Base-by-base conservation (phyloP, 1,140 invertebrate species). In the Meteorus sp. region DNA sequence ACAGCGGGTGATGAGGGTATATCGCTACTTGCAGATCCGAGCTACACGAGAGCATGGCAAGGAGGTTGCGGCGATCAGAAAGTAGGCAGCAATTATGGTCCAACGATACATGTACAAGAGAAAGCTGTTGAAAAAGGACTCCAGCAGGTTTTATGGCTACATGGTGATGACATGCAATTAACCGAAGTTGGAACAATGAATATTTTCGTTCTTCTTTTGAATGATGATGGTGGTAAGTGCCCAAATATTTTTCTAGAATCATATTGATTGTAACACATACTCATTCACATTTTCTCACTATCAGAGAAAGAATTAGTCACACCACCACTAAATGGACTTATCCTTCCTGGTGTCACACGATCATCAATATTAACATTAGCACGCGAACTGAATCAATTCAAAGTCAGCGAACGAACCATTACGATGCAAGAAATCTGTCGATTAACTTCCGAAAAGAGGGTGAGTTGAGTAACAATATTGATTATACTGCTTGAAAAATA, bases 131-230 rank as follows among this genome's bases (percentile, higher is more conserved):
- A 86, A 56, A 81, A 86, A 67, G 93, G 93, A 3, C 87, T 94
- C 52, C 95, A 99, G 67, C 97, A 99, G 83, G 95, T 98, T 2
- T 77, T 99, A 5, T 99, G 98, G 98, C 80, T 99, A 3, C 98
- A 90, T 78, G 97, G 97, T 6, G 87, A 94, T 3, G 89, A 99
- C 72, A 88, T 97, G 74, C 86, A 97, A 73, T 69, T 99, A 1
- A 99, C 98, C 0, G 98, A 99, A 85, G 95, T 94, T 43, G 98
- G 98, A 35, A 95, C 97, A 6, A 99, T 99, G 98, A 99, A 99
- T 71, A 88, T 99, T 44, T 98, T 99, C 72, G 84, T 97, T 64
- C 88, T 92, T 70, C 90, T 88, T 73, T 85, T 89, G 56, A 94
- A 98, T 74, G 88, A 94, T 52, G 81, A 93, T 71, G 94, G 94